Conservation (phyloP, 1,140 invertebrate species). For the Drosophila mojavensis region DNA sequence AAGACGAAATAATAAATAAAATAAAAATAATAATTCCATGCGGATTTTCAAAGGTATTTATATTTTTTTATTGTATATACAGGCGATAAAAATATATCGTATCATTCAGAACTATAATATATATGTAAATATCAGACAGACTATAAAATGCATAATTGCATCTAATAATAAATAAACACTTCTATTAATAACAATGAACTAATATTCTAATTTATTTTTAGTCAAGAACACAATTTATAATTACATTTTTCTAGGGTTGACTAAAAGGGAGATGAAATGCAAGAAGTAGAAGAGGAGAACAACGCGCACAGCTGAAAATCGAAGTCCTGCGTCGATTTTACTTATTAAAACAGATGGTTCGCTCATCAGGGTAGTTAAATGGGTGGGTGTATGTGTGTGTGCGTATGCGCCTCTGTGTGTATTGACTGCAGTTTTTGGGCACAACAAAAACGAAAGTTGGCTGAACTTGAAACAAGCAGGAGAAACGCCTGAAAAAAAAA, state of each 20-base stretch:
- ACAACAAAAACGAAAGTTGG: conserved; percentile 80
- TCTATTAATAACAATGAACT: not conserved
- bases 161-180: not conserved
- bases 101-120: too few species aligned
- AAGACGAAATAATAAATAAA: too few species aligned
- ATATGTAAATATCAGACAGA: too few species aligned
- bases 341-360: conserved; percentile 52
- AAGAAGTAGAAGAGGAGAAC: not conserved
- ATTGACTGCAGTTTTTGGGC: conserved; percentile 59
- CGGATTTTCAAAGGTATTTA: too few species aligned
- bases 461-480: conserved; percentile 66
- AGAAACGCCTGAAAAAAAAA: conserved; percentile 28
- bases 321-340: conserved; percentile 25
- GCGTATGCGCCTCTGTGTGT: conserved; percentile 19
- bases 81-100: too few species aligned
- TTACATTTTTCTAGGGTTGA: too few species aligned
- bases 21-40: too few species aligned
- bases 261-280: not conserved
- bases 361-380: conserved; percentile 32
- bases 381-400: conserved; percentile 10
- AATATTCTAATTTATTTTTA: not conserved
- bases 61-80: too few species aligned
- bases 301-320: conserved; percentile 42
- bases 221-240: too few species aligned
- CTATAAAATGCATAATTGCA: not conserved